Conservation (phyloP, 2,888 invertebrate species). For the Ommatoiulus sabulosus region DNA sequence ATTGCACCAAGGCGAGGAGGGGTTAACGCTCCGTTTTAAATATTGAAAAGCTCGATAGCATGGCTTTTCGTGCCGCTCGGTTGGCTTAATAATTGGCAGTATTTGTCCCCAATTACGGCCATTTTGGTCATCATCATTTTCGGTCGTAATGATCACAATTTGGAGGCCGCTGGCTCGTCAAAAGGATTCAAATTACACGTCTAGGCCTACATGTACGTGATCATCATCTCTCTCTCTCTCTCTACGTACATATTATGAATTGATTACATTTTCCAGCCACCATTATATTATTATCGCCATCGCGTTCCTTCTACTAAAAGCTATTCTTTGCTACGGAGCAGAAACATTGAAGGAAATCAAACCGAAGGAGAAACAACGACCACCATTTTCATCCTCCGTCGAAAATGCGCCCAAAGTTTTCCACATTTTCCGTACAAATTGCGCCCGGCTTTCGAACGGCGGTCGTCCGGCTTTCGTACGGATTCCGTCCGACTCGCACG, state of each 20-base stretch:
- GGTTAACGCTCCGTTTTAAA: too few species aligned
- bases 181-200: conserved; percentile 1
- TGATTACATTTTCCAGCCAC: not conserved
- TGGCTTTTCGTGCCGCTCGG: not conserved
- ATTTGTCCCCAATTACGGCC: not conserved
- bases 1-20: too few species aligned
- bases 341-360: not conserved
- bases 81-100: not conserved
- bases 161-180: conserved; percentile 1
- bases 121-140: conserved; percentile 1
- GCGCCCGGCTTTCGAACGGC: not conserved
- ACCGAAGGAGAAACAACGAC: not conserved
- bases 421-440: not conserved
- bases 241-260: not conserved
- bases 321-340: not conserved
- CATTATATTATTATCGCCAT: conserved; percentile 1
- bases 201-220: not conserved
- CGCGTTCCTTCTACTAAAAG: not conserved
- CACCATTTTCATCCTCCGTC: too few species aligned
- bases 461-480: not conserved
- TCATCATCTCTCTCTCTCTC: not conserved
- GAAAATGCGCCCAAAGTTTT: not conserved
- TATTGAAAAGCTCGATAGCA: too few species aligned
- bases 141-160: not conserved
- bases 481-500: not conserved